These are phyloP conservation scores for Littorina saxatilis DNA, from an alignment of 1,140 invertebrate genomes.

Conservation along the genomic window DNA sequence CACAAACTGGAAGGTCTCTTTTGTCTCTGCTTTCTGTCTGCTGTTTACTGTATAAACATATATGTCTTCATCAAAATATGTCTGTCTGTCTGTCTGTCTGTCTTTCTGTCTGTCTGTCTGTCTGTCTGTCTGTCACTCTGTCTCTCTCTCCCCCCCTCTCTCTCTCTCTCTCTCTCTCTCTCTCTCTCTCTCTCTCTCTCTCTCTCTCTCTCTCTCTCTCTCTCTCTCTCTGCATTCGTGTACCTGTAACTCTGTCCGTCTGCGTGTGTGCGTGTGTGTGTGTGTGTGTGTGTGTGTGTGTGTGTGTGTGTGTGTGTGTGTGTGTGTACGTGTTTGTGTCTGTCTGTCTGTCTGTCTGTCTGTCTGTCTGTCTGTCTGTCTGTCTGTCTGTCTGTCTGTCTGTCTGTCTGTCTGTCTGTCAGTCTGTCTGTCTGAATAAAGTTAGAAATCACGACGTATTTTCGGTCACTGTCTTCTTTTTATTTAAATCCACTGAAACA, in stretches of 20 bases:
- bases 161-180: neutral
- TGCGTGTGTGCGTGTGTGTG: neutral
- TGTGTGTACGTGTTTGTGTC: neutral
- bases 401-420: neutral
- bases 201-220: neutral
- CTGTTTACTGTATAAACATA: too few species aligned
- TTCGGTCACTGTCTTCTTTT: too few species aligned
- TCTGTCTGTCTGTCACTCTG: neutral
- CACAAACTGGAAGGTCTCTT: too few species aligned
- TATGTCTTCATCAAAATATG: too few species aligned
- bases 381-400: neutral
- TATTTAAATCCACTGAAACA: too few species aligned
- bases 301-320: neutral
- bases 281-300: neutral
- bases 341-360: constrained; percentile 1
- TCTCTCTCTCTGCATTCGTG: neutral
- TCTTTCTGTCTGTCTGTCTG: neutral
- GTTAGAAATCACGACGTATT: too few species aligned
- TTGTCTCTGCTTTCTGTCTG: neutral
- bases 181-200: neutral
- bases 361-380: neutral
- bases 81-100: neutral
- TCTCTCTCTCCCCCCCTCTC: neutral
- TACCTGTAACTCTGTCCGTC: neutral
- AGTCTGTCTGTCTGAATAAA: neutral